A percentile compares a stretch with the other conserved stretches of the same genome.
Evolutionary conservation across 2,888 invertebrate genomes (phyloP).

Genomic region (Tinea trinotella): DNA sequence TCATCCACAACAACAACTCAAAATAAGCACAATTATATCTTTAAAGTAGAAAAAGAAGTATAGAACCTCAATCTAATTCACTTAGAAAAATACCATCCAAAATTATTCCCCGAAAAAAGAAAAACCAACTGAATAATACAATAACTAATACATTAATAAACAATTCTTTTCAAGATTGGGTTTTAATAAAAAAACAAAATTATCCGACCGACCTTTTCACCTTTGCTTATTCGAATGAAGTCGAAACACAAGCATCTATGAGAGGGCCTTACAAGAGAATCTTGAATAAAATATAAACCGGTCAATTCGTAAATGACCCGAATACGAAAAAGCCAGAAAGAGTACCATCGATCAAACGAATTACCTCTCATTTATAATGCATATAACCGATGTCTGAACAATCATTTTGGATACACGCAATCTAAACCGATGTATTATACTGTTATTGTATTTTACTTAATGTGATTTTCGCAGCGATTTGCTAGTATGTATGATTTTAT

Average conservation of each 20-base stretch:
- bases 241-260: neutral
- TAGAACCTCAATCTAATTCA: too few relatives aligned
- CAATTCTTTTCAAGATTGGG: neutral
- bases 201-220: neutral
- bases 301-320: conserved; percentile 18
- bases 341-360: conserved; percentile 42
- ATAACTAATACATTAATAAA: too few relatives aligned
- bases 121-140: too few relatives aligned
- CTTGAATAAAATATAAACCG: conserved; percentile 17
- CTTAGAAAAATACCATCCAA: too few relatives aligned
- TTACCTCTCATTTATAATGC: conserved; percentile 26
- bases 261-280: neutral
- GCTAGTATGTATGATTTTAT: too few relatives aligned
- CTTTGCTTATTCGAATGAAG: neutral
- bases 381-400: conserved; percentile 8
- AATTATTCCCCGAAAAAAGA: too few relatives aligned
- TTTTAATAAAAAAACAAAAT: neutral
- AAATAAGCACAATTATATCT: too few relatives aligned
- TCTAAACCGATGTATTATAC: neutral
- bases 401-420: conserved; percentile 14
- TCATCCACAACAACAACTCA: too few relatives aligned
- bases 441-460: neutral
- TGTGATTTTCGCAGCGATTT: too few relatives aligned
- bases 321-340: conserved; percentile 29
- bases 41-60: too few relatives aligned